Evolutionary conservation across 2,113 vertebrate species (phyloP), one percentile per base, ranked within the genome.

Genomic region (Chlamydotis undulata): DNA sequence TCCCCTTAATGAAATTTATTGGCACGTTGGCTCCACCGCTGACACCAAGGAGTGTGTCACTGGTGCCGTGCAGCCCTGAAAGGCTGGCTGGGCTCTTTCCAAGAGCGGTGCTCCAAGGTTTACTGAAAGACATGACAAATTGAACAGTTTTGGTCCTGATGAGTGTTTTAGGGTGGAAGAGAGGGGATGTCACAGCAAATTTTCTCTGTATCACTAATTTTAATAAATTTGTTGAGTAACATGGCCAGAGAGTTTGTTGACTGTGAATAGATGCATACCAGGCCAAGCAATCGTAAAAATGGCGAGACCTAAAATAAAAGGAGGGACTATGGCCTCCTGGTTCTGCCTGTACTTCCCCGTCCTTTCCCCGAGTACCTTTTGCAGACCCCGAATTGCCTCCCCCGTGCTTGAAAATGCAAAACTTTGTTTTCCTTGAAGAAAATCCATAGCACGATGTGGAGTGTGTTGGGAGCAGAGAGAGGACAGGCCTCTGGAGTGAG

Each of bases 1-100:
- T 68, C 61, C 43, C 29, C 33, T 68, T 76, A 82, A 91, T 82
- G 87, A 85, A 91, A 95, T 95, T 87, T 94, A 87, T 70, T 91
- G 87, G 49, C 73, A 68, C 5, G 0, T 84, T 23, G 18, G 52
- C 89, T 78, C 89, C 60, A 15, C 31, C 2, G 1, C 64, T 67
- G 93, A 57, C 37, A 24, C 71, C 37, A 41, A 81, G 37, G 83
- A 83, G 64, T 59, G 14, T 67, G 63, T 84, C 79, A 50, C 56
- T 84, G 45, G 52, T 87, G 52, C 56, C 92, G 19, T 26, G 49
- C 61, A 68, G 65, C 61, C 76, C 57, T 68, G 73, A 79, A 45
- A 65, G 56, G 43, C 39, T 31, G 23, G 4, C 80, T 96, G 91
- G 77, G 43, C 84, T 81, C 49, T 81, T 87, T 79, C 93, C 94